A percentile compares a stretch with the other conserved stretches of the same genome.
Evolutionary conservation across 2,113 vertebrate genomes (phyloP).

Genomic region (Dipodomys ordii): DNA sequence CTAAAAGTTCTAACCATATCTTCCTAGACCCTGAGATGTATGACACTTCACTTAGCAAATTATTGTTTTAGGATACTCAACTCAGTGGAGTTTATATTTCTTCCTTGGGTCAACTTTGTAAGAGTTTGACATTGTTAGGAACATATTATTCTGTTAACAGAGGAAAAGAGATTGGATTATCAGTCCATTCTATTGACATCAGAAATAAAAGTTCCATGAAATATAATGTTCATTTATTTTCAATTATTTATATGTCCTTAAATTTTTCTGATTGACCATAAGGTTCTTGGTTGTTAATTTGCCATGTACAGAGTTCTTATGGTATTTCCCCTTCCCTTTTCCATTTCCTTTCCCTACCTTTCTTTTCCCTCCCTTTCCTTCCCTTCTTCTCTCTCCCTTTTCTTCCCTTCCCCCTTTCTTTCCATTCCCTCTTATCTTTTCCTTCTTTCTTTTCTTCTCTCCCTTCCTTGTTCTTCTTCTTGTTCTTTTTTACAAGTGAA

Average conservation of each 20-base stretch:
- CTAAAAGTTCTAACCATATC: slow-evolving; percentile 8
- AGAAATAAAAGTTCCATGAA: not conserved
- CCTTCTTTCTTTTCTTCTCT: too few species aligned
- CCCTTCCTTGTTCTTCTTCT: rapidly evolving
- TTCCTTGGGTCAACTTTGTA: not conserved
- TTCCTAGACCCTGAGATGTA: not conserved
- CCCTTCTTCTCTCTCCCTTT: too few species aligned
- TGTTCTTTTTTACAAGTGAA: not conserved
- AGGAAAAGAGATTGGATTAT: not conserved
- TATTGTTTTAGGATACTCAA: not conserved
- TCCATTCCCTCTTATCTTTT: not conserved
- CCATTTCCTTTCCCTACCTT: not conserved
- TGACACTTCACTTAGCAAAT: not conserved
- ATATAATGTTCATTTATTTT: not conserved
- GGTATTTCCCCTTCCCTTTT: not conserved
- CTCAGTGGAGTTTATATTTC: not conserved
- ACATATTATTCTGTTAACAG: not conserved
- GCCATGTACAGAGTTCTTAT: not conserved
- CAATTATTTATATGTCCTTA: not conserved
- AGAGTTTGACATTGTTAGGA: slow-evolving; percentile 1
- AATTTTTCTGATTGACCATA: not conserved
- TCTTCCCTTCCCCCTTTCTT: rapidly evolving
- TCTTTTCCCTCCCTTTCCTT: too few species aligned
- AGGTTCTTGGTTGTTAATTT: not conserved
- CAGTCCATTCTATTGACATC: not conserved